phyloP scores from a whole-genome alignment of 2,888 invertebrate species.

The Eupsilia transversa region DNA sequence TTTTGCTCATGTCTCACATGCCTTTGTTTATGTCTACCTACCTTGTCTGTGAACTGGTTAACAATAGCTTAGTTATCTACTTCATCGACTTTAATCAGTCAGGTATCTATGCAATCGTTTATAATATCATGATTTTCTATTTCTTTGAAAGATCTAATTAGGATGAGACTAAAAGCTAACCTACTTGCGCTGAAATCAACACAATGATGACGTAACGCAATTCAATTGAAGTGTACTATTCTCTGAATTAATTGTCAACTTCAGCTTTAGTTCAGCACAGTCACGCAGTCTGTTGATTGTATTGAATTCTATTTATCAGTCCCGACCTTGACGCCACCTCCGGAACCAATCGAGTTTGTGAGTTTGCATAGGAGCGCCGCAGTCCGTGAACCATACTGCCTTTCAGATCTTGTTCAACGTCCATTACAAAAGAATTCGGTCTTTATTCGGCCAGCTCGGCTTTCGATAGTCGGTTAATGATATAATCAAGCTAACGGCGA shows the following conservation, averaged over 20 bases:
- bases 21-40: slow-evolving; percentile 75
- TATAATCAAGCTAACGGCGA: slow-evolving; percentile 60
- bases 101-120: slow-evolving; percentile 59
- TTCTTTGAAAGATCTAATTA: slow-evolving; percentile 55
- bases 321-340: slow-evolving; percentile 81
- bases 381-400: slow-evolving; percentile 69
- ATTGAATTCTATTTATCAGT: slow-evolving; percentile 83
- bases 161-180: slow-evolving; percentile 60
- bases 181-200: slow-evolving; percentile 53
- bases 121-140: slow-evolving; percentile 58
- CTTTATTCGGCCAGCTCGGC: slow-evolving; percentile 51
- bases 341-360: slow-evolving; percentile 81
- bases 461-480: slow-evolving; percentile 63
- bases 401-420: slow-evolving; percentile 61
- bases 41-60: slow-evolving; percentile 71
- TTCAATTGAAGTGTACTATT: slow-evolving; percentile 70
- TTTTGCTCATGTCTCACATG: slow-evolving; percentile 77
- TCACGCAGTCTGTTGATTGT: slow-evolving; percentile 76
- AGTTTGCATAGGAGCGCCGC: slow-evolving; percentile 79
- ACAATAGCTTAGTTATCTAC: slow-evolving; percentile 69
- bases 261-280: slow-evolving; percentile 70
- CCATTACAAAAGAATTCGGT: slow-evolving; percentile 57
- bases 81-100: slow-evolving; percentile 66
- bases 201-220: slow-evolving; percentile 63
- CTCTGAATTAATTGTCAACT: slow-evolving; percentile 78